Conservation (phyloP, 1,140 invertebrate species). For the Phortica variegata region DNA sequence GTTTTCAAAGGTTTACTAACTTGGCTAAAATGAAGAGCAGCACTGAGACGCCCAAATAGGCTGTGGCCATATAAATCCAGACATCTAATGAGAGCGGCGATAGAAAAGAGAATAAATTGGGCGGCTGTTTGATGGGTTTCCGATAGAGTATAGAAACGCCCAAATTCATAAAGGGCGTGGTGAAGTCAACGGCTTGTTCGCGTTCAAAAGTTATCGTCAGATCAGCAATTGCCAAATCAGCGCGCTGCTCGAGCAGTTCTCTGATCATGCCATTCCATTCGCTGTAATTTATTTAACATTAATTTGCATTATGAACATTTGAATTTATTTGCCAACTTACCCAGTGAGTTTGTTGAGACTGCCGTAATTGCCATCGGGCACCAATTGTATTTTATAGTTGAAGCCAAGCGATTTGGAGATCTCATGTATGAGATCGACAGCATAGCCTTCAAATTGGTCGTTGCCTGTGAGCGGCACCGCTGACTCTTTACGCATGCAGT, state of each 20-base stretch:
- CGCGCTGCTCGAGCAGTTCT: slow-evolving; percentile 84
- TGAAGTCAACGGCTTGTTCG: slow-evolving; percentile 87
- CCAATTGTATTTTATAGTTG: slow-evolving; percentile 83
- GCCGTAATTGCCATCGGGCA: slow-evolving; percentile 80
- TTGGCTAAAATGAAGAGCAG: slow-evolving; percentile 90
- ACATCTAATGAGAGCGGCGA: slow-evolving; percentile 92
- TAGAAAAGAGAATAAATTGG: slow-evolving; percentile 89
- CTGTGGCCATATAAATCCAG: slow-evolving; percentile 95
- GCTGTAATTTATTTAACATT: slow-evolving; percentile 49
- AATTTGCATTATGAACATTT: neutral
- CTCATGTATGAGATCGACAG: slow-evolving; percentile 82
- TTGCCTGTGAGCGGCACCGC: slow-evolving; percentile 78
- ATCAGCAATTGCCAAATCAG: slow-evolving; percentile 90
- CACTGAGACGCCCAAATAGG: slow-evolving; percentile 89
- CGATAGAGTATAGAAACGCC: slow-evolving; percentile 92
- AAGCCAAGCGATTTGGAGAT: slow-evolving; percentile 86
- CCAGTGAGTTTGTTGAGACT: slow-evolving; percentile 70
- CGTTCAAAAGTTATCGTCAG: slow-evolving; percentile 91
- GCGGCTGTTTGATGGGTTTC: slow-evolving; percentile 86
- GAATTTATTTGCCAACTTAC: slow-evolving; percentile 15
- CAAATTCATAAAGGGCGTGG: slow-evolving; percentile 94
- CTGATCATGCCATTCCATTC: slow-evolving; percentile 96
- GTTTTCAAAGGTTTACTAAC: slow-evolving; percentile 59
- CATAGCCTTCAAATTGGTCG: slow-evolving; percentile 86
- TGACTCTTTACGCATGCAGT: slow-evolving; percentile 86